Evolutionary conservation across 2,888 invertebrate species (phyloP).

Genomic region (Oscheius sp.): DNA sequence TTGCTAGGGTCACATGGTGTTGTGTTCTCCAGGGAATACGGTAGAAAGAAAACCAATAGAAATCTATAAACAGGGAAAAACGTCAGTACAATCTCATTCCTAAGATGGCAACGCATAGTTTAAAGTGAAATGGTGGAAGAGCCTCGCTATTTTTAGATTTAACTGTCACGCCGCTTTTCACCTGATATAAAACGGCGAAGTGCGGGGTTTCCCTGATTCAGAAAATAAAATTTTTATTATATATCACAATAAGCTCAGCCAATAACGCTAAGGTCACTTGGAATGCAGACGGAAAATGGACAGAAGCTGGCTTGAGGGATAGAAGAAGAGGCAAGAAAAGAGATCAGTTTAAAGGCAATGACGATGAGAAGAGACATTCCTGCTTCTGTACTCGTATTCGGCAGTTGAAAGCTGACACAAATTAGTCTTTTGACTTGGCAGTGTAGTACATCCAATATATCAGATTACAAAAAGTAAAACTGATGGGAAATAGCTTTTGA

Average conservation of each 20-base stretch:
- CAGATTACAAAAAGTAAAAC: conserved; percentile 68
- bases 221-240: neutral
- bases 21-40: too few species aligned
- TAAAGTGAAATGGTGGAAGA: too few species aligned
- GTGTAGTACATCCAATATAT: conserved; percentile 72
- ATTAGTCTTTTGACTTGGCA: conserved; percentile 63
- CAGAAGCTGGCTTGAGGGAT: conserved; percentile 17
- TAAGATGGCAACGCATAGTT: too few species aligned
- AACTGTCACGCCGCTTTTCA: too few species aligned
- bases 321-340: conserved; percentile 11
- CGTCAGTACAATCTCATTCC: too few species aligned
- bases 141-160: too few species aligned
- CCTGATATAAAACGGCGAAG: neutral
- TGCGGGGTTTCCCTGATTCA: too few species aligned
- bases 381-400: conserved; percentile 28
- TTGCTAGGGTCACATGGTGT: too few species aligned
- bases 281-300: conserved; percentile 12
- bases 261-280: conserved; percentile 33
- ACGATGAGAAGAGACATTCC: conserved; percentile 22
- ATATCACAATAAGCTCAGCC: conserved; percentile 30
- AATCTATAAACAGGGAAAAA: too few species aligned
- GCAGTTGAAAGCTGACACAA: neutral
- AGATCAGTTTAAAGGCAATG: conserved; percentile 23
- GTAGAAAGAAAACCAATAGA: too few species aligned
- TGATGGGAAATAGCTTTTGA: conserved; percentile 70